Evolutionary conservation across 2,797 vertebrate genomes (phyloP).

Genomic region (Sebastes hopkinsi): DNA sequence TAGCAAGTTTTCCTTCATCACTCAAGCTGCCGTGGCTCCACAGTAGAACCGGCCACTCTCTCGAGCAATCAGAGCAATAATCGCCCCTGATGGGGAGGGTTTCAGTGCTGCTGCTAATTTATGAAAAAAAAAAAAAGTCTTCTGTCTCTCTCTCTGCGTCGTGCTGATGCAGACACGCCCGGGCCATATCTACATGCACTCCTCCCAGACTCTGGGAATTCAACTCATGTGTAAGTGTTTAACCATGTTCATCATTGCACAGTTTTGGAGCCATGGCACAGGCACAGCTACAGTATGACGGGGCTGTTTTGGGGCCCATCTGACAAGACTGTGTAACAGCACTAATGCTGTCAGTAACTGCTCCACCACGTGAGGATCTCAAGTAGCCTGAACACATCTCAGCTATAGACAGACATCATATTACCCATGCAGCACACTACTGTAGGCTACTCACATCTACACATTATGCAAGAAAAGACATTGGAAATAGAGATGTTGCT

Average conservation of each 20-base stretch:
- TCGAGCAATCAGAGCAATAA: slow-evolving; percentile 34
- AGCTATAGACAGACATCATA: slow-evolving; percentile 8
- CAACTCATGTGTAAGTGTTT: slow-evolving; percentile 46
- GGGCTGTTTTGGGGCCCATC: slow-evolving; percentile 22
- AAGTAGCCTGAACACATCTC: slow-evolving; percentile 37
- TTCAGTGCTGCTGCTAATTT: slow-evolving; percentile 56
- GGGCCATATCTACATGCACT: slow-evolving; percentile 53
- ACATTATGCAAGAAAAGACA: slow-evolving; percentile 21
- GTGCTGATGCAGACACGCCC: slow-evolving; percentile 79
- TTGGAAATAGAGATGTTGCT: not conserved
- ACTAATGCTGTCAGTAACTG: slow-evolving; percentile 32
- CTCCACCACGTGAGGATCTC: slow-evolving; percentile 37
- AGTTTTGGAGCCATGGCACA: slow-evolving; percentile 8
- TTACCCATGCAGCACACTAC: slow-evolving; percentile 11
- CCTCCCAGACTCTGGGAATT: slow-evolving; percentile 51
- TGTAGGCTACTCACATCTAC: slow-evolving; percentile 1
- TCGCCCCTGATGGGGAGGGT: slow-evolving; percentile 29
- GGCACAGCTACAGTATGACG: not conserved
- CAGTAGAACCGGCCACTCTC: slow-evolving; percentile 4
- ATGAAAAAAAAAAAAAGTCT: slow-evolving; percentile 45
- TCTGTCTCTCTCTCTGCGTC: slow-evolving; percentile 34
- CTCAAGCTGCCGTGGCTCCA: slow-evolving; percentile 7
- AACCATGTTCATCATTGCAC: slow-evolving; percentile 21
- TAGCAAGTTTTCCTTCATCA: slow-evolving; percentile 31
- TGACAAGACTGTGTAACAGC: slow-evolving; percentile 23